phyloP scores from a whole-genome alignment of 2,113 vertebrate genomes.

The Noctilio leporinus region DNA sequence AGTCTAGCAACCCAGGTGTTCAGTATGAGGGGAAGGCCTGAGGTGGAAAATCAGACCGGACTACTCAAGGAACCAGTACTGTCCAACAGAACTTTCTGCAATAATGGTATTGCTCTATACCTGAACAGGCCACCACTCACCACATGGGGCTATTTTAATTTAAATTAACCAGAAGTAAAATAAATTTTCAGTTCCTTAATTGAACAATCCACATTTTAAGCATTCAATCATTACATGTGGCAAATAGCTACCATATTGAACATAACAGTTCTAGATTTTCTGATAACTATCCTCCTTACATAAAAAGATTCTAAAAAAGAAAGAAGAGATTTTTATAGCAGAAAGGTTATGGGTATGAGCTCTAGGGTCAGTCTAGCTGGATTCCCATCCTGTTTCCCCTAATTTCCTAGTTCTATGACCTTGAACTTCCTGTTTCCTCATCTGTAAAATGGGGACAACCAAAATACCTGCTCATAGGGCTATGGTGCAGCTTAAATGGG shows the following conservation, averaged over 20 bases:
- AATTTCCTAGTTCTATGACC: neutral
- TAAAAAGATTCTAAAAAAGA: neutral
- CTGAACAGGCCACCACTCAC: neutral
- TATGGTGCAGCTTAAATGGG: neutral
- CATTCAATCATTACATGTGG: neutral
- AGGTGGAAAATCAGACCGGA: neutral
- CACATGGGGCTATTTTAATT: neutral
- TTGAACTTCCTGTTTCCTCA: constrained; percentile 4
- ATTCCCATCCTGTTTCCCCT: neutral
- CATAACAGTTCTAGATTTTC: neutral
- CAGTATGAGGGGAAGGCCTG: neutral
- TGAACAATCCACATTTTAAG: neutral
- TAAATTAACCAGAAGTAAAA: neutral
- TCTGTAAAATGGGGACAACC: constrained; percentile 33
- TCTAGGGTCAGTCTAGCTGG: neutral
- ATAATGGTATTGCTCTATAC: neutral
- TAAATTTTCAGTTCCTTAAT: neutral
- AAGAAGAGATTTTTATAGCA: neutral
- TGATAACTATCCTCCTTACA: neutral
- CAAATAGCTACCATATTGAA: neutral
- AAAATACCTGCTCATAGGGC: neutral
- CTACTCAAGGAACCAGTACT: neutral
- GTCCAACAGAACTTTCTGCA: neutral
- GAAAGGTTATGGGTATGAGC: neutral
- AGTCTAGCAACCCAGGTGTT: neutral